phyloP scores from a whole-genome alignment of 2,797 vertebrate genomes.

The Catharus ustulatus region DNA sequence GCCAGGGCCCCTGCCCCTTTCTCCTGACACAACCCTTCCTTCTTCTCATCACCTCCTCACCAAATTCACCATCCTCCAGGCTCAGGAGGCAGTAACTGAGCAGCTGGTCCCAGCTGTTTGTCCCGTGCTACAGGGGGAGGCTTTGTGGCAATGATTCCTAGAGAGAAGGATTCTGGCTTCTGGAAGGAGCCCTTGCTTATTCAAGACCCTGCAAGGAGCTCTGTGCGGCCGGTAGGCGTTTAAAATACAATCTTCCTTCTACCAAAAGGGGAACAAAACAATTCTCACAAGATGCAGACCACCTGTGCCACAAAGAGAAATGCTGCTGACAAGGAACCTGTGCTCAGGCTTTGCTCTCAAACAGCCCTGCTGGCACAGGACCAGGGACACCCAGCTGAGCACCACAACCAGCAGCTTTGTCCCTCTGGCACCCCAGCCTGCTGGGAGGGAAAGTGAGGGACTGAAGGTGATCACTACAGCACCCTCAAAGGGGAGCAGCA shows the following conservation, averaged over 20 bases:
- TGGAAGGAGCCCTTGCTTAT: not conserved
- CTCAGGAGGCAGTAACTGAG: not conserved
- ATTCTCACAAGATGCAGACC: not conserved
- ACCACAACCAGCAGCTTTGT: not conserved
- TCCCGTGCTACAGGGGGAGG: rapidly evolving
- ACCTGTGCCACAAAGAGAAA: not conserved
- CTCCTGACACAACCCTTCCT: not conserved
- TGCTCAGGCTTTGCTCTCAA: not conserved
- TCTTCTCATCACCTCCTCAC: not conserved
- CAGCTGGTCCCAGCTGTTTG: not conserved
- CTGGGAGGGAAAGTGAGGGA: not conserved
- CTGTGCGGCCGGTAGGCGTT: not conserved
- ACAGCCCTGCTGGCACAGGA: not conserved
- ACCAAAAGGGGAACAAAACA: not conserved
- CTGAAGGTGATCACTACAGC: not conserved
- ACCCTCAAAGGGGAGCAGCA: not conserved
- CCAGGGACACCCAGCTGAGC: not conserved
- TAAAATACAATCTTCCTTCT: not conserved
- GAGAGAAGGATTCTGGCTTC: not conserved
- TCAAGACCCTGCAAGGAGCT: not conserved
- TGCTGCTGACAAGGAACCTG: not conserved
- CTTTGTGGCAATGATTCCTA: not conserved
- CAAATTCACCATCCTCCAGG: not conserved
- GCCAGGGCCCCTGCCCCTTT: not conserved
- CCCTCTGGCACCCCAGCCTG: not conserved